Base-by-base conservation (phyloP, 1,140 invertebrate species). In the Xylocopa sonorina region DNA sequence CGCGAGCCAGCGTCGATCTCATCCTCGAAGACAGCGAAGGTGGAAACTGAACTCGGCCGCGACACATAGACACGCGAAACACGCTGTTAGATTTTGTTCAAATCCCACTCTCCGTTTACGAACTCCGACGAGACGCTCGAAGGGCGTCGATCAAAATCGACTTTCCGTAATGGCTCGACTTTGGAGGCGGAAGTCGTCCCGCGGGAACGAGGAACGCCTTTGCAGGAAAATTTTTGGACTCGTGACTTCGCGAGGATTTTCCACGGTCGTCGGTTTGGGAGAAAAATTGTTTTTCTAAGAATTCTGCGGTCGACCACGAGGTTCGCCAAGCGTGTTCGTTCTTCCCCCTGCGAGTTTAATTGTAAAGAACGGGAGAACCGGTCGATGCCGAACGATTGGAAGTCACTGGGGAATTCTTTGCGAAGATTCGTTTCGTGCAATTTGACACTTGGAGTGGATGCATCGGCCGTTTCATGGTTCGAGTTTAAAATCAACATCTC, bases 1-100 rank as follows among this genome's bases (percentile, higher is more conserved):
- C 51, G 38, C 55, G 63, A 32, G 55, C 46, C 73, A 27, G 48
- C 38, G 38, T 32, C 69, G 75, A 64, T 85, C 68, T 85, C 84
- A 85, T 85, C 76, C 73, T 85, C 83, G 63, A 75, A 82, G 69
- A 81, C 78, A 64, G 66, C 83, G 60, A 60, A 72, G 32, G 48
- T 78, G 58, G 83, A 85, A 85, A 85, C 84, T 85, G 84, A 85
- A 74, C 69, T 38, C 55, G 63, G 43, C 53, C 58, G 51, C 76
- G 83, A 80, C 81, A 77, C 79, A 57, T 41, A 53, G 48, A 77
- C 74, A 60, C 69, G 79, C 29, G 21, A 50, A 53, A 68, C 73
- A 66, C 74, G n/a, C 53, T n/a, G 69, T 24, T 46, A 46, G 69
- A 82, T 85, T 85, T 85, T 82, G 69, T 82, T 60, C 69, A 63